Conservation (phyloP, 2,888 invertebrate species). For the Muscina levida region DNA sequence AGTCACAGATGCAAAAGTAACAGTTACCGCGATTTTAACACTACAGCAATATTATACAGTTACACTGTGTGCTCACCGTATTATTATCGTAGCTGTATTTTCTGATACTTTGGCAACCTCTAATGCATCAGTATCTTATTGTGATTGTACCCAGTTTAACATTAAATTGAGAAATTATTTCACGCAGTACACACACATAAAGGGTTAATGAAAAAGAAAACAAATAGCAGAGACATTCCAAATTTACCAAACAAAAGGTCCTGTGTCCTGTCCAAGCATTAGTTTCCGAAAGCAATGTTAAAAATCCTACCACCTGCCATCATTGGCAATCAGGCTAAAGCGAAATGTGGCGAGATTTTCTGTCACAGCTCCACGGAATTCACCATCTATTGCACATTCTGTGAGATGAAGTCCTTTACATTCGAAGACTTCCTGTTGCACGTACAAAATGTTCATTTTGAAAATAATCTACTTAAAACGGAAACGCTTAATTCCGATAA, state of each 20-base stretch:
- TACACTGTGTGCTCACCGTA: too few relatives aligned
- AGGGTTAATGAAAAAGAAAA: conserved; percentile 58
- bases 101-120: too few relatives aligned
- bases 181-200: conserved; percentile 40
- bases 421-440: conserved; percentile 75
- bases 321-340: conserved; percentile 67
- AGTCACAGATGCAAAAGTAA: too few relatives aligned
- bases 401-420: conserved; percentile 74
- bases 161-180: conserved; percentile 10
- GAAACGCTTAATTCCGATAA: conserved; percentile 40
- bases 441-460: conserved; percentile 73
- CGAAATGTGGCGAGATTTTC: conserved; percentile 76
- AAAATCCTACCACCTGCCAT: conserved; percentile 52
- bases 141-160: conserved; percentile 34
- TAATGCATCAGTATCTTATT: conserved; percentile 18
- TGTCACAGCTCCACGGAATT: conserved; percentile 73
- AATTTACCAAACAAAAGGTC: too few relatives aligned
- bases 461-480: conserved; percentile 65
- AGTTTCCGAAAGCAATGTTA: conserved; percentile 44
- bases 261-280: neutral
- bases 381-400: conserved; percentile 74
- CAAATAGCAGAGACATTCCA: neutral
- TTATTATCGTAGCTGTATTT: too few relatives aligned
- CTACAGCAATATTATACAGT: too few relatives aligned
- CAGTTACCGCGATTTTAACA: too few relatives aligned